Percentiles rank a stretch among this genome's conserved stretches.
These are phyloP conservation scores for Latheticus oryzae DNA, from an alignment of 2,888 invertebrate species.

Conservation along the genomic window DNA sequence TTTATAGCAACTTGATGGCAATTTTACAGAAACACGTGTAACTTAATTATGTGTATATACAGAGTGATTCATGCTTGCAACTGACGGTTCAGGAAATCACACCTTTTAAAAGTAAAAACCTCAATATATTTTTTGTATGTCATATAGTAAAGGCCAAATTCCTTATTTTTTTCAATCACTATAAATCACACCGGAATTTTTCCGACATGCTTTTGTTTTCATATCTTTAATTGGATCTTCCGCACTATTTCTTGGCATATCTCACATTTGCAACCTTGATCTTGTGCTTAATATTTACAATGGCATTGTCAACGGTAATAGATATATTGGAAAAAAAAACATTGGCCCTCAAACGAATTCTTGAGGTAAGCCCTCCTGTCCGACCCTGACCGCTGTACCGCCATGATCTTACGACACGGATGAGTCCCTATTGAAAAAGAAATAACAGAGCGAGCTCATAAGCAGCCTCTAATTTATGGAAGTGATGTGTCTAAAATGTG, in stretches of 20 bases:
- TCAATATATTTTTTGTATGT: no score
- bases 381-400: constrained; percentile 15
- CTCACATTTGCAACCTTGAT: constrained; percentile 16
- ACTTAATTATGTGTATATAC: constrained; percentile 20
- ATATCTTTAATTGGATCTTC: constrained; percentile 11
- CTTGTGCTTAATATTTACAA: constrained; percentile 1
- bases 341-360: constrained; percentile 1
- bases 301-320: constrained; percentile 5
- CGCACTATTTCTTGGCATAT: constrained; percentile 13
- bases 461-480: constrained; percentile 26
- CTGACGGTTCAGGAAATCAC: no score
- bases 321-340: constrained; percentile 13
- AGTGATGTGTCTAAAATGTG: constrained; percentile 29
- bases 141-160: no score
- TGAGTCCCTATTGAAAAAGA: constrained; percentile 22
- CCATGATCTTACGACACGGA: not conserved
- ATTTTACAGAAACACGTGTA: constrained; percentile 8
- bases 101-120: not conserved
- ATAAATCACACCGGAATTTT: constrained; percentile 3
- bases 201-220: constrained; percentile 4
- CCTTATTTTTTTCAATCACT: no score
- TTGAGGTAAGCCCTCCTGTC: constrained; percentile 4
- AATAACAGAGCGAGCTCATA: constrained; percentile 16
- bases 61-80: no score
- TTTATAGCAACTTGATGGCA: constrained; percentile 12